These are phyloP conservation scores for Catostylus mosaicus DNA, from an alignment of 30 jellyfish, hydroid and myxozoan species.

Conservation along the genomic window DNA sequence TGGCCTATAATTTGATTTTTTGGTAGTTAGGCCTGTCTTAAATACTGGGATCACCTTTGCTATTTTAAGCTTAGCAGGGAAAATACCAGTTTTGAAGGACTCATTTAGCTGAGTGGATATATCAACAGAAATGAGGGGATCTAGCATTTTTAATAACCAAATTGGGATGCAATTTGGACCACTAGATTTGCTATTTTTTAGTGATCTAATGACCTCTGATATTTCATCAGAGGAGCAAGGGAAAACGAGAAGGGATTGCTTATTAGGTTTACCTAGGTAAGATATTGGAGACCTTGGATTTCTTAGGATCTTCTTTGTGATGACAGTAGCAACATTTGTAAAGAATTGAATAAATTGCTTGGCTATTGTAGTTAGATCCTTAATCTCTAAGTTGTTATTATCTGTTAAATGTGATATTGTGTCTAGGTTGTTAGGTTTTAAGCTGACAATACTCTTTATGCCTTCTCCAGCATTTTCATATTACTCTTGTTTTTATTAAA, in stretches of 20 bases:
- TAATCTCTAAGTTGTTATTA: conserved; percentile 22
- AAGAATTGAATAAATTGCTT: conserved; percentile 36
- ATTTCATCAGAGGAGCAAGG: conserved; percentile 59
- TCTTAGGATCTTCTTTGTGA: conserved; percentile 58
- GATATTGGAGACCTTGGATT: conserved; percentile 53
- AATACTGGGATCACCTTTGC: conserved; percentile 60
- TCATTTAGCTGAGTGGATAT: conserved; percentile 12
- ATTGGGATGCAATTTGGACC: no score
- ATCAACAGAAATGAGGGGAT: conserved; percentile 12
- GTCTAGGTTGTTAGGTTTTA: conserved; percentile 39
- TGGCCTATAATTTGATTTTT: conserved; percentile 46
- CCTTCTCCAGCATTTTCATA: conserved; percentile 5
- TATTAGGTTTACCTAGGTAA: conserved; percentile 40
- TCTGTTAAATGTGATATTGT: conserved; percentile 49
- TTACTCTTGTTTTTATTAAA: conserved; percentile 2
- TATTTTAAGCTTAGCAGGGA: conserved; percentile 39
- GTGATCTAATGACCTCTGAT: conserved; percentile 10
- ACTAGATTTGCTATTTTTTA: not conserved
- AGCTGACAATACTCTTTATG: no score
- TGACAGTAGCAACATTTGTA: conserved; percentile 51
- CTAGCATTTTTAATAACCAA: conserved; percentile 14
- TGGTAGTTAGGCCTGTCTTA: conserved; percentile 49
- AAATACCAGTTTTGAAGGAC: conserved; percentile 32
- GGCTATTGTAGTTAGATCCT: conserved; percentile 44
- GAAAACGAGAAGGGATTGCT: conserved; percentile 33